Evolutionary conservation across 2,888 invertebrate genomes (phyloP).

Genomic region (Zonitis immaculata): DNA sequence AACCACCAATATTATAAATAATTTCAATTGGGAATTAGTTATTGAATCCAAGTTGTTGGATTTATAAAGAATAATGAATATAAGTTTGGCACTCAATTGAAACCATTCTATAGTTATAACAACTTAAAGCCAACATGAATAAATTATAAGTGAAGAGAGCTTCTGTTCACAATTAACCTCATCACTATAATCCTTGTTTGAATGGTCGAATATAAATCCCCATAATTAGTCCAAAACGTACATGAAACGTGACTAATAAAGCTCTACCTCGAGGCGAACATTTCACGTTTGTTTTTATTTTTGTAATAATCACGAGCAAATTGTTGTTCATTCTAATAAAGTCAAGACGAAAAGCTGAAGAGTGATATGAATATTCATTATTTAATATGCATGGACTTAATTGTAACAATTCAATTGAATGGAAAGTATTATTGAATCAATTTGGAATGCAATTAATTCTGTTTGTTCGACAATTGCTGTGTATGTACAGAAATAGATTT

Average conservation of each 20-base stretch:
- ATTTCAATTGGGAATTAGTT: too few relatives aligned
- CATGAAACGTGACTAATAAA: not conserved
- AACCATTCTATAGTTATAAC: conserved; percentile 18
- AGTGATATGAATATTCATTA: too few relatives aligned
- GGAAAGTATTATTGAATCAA: not conserved
- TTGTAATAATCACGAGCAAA: too few relatives aligned
- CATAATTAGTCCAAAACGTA: not conserved
- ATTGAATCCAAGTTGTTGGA: too few relatives aligned
- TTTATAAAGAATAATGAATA: too few relatives aligned
- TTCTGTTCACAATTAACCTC: conserved; percentile 18
- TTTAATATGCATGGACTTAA: not conserved
- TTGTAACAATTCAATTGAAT: not conserved
- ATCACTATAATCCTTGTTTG: conserved; percentile 9
- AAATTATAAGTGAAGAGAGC: conserved; percentile 21
- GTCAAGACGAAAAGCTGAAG: too few relatives aligned
- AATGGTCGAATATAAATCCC: conserved; percentile 11
- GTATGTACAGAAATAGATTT: not conserved
- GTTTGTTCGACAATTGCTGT: not conserved
- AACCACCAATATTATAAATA: too few relatives aligned
- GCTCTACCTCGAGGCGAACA: not conserved
- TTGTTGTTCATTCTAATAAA: too few relatives aligned
- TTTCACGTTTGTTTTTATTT: too few relatives aligned
- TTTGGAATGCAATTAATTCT: not conserved
- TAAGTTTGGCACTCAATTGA: conserved; percentile 24
- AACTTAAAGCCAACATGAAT: too few relatives aligned